phyloP scores from a whole-genome alignment of 2,888 invertebrate genomes.

The Argyresthia albistria region DNA sequence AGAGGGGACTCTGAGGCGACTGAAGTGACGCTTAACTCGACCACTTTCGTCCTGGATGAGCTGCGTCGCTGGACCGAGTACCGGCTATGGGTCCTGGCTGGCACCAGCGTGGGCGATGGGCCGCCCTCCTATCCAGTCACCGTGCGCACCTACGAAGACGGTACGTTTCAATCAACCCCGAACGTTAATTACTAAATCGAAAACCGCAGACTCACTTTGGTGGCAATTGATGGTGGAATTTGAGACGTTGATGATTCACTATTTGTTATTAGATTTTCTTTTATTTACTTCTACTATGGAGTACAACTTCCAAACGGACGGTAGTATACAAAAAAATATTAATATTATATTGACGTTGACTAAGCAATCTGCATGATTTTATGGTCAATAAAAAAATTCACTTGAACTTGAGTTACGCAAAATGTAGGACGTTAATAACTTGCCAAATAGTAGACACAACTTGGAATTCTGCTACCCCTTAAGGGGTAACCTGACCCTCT shows the following conservation, averaged over 20 bases:
- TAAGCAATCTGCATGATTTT: no score
- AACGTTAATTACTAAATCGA: not conserved
- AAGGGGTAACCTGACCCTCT: no score
- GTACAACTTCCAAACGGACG: no score
- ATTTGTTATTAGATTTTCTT: not conserved
- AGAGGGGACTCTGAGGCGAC: constrained; percentile 88
- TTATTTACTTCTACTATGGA: no score
- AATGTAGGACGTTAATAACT: no score
- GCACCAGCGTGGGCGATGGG: constrained; percentile 97
- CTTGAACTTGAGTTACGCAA: no score
- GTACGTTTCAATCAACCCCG: constrained; percentile 79
- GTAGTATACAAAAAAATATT: no score
- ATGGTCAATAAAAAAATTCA: no score
- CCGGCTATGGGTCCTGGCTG: constrained; percentile 96
- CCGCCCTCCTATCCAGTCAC: constrained; percentile 93
- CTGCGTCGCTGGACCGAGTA: constrained; percentile 96
- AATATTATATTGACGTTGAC: no score
- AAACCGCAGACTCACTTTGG: not conserved
- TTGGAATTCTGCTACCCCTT: no score
- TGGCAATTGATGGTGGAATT: not conserved
- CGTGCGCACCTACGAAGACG: constrained; percentile 97
- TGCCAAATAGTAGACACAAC: no score
- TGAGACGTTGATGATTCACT: no score
- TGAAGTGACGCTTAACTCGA: constrained; percentile 84
- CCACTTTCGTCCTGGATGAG: constrained; percentile 87